Evolutionary conservation across 2,888 invertebrate genomes (phyloP), one percentile per base, ranked within the genome.

Genomic region (Melinopterus prodromus): DNA sequence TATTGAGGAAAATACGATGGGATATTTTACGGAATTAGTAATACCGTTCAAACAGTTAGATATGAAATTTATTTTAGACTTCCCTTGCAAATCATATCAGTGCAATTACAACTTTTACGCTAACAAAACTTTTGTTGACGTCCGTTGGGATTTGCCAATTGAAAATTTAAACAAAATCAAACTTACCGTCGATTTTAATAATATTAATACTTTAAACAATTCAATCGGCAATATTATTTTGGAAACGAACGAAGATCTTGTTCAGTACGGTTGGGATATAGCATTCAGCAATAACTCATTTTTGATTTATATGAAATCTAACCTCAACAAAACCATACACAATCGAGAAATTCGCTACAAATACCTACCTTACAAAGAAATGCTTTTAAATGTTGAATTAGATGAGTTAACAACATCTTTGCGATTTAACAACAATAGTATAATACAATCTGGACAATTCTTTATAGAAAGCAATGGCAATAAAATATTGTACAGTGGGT

Each of bases 121-220:
- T 16, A 80, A 80, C 69, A 53, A 78, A 3, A 69, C 53, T 12
- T 71, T 71, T 16, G 37, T 81, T 14, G 75, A 82, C 37, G 77
- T 83, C 14, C 14, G 82, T 71, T 79, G 80, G 78, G 78, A 78
- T 36, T 81, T 80, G 7, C 83, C 83, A 6, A 72, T 81, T n/a
- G 14, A 80, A 74, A 37, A 79, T 15, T 79, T 71, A 76, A 79
- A 79, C 15, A 80, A 81, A 76, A 38, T 77, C 35, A 38, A 14
- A 70, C 70, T 81, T 6, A 70, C 38, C 9, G 26, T 74, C 7
- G 70, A 71, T 16, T 53, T 53, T 53, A 53, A 53, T 53, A 7
- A 53, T 53, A 75, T 71, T 37, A 75, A 77, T 71, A 77, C 69
- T 35, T 9, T 35, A n/a, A 72, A 79, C 9, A 70, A 74, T 70